These are phyloP conservation scores for Dinocampus coccinellae DNA, from an alignment of 2,888 invertebrate genomes.

Conservation along the genomic window DNA sequence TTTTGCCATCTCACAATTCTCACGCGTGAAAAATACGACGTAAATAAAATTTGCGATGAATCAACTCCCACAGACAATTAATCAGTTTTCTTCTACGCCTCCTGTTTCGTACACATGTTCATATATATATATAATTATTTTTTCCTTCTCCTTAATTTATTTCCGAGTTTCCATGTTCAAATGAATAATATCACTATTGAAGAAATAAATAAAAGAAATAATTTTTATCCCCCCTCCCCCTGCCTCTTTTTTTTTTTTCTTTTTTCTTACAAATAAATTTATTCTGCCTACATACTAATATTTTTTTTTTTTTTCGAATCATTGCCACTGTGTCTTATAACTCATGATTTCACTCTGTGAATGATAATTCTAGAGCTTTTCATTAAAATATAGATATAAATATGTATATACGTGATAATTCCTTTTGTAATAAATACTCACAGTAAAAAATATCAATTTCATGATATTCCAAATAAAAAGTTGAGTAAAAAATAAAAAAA, in stretches of 20 bases:
- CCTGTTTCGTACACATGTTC: not conserved
- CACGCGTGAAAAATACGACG: not conserved
- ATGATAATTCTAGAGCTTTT: not conserved
- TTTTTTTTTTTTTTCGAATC: no score
- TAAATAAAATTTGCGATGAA: not conserved
- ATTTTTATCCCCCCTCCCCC: not conserved
- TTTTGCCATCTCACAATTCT: not conserved
- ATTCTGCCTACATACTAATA: no score
- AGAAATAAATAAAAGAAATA: not conserved
- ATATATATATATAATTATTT: no score
- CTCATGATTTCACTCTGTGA: not conserved
- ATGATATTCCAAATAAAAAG: no score
- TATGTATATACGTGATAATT: not conserved
- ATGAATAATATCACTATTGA: not conserved
- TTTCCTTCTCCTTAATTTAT: not conserved
- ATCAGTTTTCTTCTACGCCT: slow-evolving; percentile 2
- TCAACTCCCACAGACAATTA: not conserved
- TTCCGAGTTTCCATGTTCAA: not conserved
- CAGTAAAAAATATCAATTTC: no score
- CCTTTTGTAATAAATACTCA: not conserved
- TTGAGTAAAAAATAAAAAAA: no score
- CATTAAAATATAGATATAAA: not conserved
- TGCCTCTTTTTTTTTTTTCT: not conserved
- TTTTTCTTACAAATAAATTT: not conserved
- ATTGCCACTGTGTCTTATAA: no score